Evolutionary conservation across 2,113 vertebrate species (phyloP), one percentile per base, ranked within the genome.

Genomic region (Todiramphus chloris): DNA sequence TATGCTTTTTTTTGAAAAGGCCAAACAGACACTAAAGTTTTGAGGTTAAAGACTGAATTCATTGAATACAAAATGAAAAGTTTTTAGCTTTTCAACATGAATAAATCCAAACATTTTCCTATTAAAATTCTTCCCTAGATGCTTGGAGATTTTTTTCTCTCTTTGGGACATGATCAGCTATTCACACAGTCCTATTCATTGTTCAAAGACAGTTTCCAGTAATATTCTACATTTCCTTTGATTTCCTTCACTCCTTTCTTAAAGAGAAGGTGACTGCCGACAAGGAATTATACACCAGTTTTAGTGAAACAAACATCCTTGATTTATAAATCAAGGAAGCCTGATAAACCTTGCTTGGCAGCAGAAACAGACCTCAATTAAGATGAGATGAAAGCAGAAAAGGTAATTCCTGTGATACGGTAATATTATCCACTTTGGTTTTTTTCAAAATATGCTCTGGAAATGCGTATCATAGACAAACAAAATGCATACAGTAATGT

Each of bases 301-400:
- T 78, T 60, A 64, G 43, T 83, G 63, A 43, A 90, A 95, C 63
- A 94, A 90, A 87, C 63, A 82, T 10, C 20, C 79, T 69, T 94
- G 82, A 76, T 93, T 94, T 86, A 76, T 89, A 96, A 90, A 90
- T 70, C 89, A 74, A 66, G 77, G 53, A 84, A 90, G 46, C 16
- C 25, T 74, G 37, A 28, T 87, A 90, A 86, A 80, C 43, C 73
- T 73, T 79, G 50, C 78, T 91, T 95, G 95, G 72, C 82, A 86
- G 95, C 88, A 96, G 73, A 92, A 97, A 50, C 50, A 76, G 80
- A 74, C 46, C n/a, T 89, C 87, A 69, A 16, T 94, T 87, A 90
- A 69, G 39, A 37, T 28, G 59, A 80, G 74, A 73, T 74, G 67
- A 87, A 95, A 89, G 0, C 10, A 89, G 83, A 77, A 94, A 87